Percentiles rank a stretch among this genome's conserved stretches.
Conservation (phyloP, 2,888 invertebrate species). For the Dryadula phaetusa region DNA sequence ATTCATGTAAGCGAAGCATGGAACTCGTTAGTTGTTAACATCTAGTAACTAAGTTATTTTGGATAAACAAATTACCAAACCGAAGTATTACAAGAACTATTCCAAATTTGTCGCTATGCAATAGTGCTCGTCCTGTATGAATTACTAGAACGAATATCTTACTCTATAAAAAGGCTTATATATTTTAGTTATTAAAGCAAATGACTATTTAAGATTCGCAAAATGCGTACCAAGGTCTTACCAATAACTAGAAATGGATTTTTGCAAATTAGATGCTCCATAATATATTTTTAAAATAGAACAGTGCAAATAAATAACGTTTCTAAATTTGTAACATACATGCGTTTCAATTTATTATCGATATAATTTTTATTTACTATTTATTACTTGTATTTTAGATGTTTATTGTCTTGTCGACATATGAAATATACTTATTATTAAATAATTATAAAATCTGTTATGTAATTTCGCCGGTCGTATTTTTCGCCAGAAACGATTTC, state of each 20-base stretch:
- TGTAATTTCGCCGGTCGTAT: too few species aligned
- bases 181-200: constrained; percentile 11
- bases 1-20: neutral
- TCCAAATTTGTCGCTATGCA: constrained; percentile 36
- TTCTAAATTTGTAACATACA: too few species aligned
- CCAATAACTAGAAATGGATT: neutral
- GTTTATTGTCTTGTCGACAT: too few species aligned
- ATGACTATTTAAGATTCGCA: constrained; percentile 5
- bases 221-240: constrained; percentile 18
- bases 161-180: constrained; percentile 13
- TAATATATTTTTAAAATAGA: neutral
- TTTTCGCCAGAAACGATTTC: too few species aligned
- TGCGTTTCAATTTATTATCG: too few species aligned
- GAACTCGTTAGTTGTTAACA: neutral
- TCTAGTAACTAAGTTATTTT: neutral
- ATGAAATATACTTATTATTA: too few species aligned
- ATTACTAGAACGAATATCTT: constrained; percentile 23
- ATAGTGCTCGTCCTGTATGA: constrained; percentile 35
- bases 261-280: neutral
- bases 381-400: too few species aligned
- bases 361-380: too few species aligned
- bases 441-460: too few species aligned
- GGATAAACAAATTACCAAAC: constrained; percentile 16
- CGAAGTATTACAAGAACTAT: constrained; percentile 24
- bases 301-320: neutral